phyloP scores from a whole-genome alignment of 2,113 vertebrate species.

The Pampusana beccarii region DNA sequence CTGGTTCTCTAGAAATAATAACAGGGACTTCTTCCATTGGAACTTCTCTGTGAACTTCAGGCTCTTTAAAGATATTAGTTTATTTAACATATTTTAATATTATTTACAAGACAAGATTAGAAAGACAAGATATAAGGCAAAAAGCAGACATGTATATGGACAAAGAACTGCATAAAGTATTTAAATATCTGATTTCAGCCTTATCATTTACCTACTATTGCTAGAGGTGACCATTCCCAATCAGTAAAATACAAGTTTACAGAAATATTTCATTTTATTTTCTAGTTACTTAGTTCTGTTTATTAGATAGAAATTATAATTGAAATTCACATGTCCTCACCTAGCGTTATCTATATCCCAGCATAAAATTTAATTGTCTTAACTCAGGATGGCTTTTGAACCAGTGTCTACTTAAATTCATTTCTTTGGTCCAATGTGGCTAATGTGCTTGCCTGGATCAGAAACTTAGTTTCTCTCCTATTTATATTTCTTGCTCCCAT shows the following conservation, averaged over 20 bases:
- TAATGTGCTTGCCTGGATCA: not conserved
- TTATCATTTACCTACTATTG: not conserved
- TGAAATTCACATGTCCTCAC: not conserved
- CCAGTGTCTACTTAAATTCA: not conserved
- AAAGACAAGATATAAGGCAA: not conserved
- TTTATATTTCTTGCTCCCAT: not conserved
- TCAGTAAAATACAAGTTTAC: not conserved
- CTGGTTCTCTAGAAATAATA: slow-evolving; percentile 66
- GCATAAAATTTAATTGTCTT: not conserved
- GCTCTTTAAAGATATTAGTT: slow-evolving; percentile 77
- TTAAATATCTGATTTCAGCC: not conserved
- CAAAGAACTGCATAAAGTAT: not conserved
- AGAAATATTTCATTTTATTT: not conserved
- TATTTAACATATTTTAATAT: slow-evolving; percentile 25
- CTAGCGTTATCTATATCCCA: not conserved
- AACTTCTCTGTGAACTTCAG: slow-evolving; percentile 62
- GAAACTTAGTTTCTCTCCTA: not conserved
- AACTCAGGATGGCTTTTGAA: not conserved
- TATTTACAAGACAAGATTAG: not conserved
- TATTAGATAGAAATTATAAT: not conserved
- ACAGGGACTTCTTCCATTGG: slow-evolving; percentile 55
- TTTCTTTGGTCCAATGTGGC: not conserved
- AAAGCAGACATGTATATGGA: not conserved
- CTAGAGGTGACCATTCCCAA: not conserved
- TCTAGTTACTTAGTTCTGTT: not conserved